These are phyloP conservation scores for Danio albolineatus DNA, from an alignment of 2,797 vertebrate genomes.

Conservation along the genomic window DNA sequence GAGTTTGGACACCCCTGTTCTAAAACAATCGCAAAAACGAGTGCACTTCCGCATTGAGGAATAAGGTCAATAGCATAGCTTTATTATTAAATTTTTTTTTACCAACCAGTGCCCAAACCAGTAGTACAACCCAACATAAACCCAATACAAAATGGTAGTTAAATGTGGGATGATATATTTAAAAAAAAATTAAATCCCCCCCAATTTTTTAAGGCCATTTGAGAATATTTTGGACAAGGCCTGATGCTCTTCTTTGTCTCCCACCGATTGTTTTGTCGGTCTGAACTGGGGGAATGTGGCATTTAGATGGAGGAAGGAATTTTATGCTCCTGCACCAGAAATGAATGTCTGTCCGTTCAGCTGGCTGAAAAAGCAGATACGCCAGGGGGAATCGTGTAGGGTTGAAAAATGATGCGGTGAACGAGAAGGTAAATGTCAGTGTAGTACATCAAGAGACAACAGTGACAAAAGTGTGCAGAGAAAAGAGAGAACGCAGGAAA, in stretches of 20 bases:
- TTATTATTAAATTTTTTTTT: no score
- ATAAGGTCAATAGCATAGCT: no score
- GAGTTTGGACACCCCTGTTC: no score
- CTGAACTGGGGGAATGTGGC: constrained; percentile 40
- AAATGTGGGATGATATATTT: no score
- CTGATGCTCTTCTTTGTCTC: constrained; percentile 31
- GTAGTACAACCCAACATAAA: no score
- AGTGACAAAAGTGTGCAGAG: constrained; percentile 36
- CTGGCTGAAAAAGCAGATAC: neutral
- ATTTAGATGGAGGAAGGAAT: constrained; percentile 40
- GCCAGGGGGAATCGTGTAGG: constrained; percentile 24
- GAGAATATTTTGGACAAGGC: neutral
- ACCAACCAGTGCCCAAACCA: no score
- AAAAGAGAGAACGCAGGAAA: neutral
- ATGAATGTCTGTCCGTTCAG: constrained; percentile 26
- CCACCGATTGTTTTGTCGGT: constrained; percentile 37
- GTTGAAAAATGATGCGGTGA: constrained; percentile 45
- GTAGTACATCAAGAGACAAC: constrained; percentile 42
- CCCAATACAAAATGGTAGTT: no score
- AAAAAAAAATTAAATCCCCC: constrained; percentile 2
- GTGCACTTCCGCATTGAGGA: no score
- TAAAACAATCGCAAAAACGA: no score
- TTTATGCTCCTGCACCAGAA: constrained; percentile 9
- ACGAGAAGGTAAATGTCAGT: constrained; percentile 54
- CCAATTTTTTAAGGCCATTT: neutral